Evolutionary conservation across 2,888 invertebrate species (phyloP).

Genomic region (Dolichopus griseipennis): DNA sequence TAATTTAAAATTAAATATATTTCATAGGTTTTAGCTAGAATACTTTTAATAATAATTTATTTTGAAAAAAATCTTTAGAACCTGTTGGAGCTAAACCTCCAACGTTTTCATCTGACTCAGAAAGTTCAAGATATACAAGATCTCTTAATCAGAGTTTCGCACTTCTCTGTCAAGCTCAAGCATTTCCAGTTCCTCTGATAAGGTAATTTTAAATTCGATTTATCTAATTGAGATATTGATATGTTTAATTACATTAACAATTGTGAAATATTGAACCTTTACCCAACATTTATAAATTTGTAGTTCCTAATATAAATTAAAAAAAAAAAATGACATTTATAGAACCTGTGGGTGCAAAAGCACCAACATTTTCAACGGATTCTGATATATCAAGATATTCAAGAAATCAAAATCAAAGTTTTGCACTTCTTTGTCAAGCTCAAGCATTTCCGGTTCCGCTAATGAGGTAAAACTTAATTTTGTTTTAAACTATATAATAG

Average conservation of each 20-base stretch:
- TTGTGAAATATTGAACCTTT: too few relatives aligned
- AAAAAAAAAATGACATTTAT: conserved; percentile 15
- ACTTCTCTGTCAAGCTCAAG: conserved; percentile 57
- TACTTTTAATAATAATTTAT: neutral
- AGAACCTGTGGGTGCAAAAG: conserved; percentile 48
- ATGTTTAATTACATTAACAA: too few relatives aligned
- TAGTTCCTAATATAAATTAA: too few relatives aligned
- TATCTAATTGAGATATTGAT: neutral
- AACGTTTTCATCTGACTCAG: conserved; percentile 47
- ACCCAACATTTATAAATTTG: too few relatives aligned
- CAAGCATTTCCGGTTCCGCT: conserved; percentile 58
- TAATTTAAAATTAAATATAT: too few relatives aligned
- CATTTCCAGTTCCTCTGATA: conserved; percentile 55
- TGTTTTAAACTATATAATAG: too few relatives aligned
- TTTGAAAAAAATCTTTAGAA: conserved; percentile 40
- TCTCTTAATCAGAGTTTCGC: conserved; percentile 44
- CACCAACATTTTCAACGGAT: conserved; percentile 48
- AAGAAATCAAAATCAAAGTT: conserved; percentile 37
- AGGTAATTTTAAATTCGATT: conserved; percentile 44
- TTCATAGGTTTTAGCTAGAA: too few relatives aligned
- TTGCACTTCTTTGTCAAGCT: conserved; percentile 53
- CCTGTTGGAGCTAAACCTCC: conserved; percentile 52
- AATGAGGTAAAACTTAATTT: conserved; percentile 53
- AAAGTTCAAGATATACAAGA: conserved; percentile 20
- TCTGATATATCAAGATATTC: conserved; percentile 47